Conservation (phyloP, 1,140 invertebrate species). For the Monomorium pharaonis region DNA sequence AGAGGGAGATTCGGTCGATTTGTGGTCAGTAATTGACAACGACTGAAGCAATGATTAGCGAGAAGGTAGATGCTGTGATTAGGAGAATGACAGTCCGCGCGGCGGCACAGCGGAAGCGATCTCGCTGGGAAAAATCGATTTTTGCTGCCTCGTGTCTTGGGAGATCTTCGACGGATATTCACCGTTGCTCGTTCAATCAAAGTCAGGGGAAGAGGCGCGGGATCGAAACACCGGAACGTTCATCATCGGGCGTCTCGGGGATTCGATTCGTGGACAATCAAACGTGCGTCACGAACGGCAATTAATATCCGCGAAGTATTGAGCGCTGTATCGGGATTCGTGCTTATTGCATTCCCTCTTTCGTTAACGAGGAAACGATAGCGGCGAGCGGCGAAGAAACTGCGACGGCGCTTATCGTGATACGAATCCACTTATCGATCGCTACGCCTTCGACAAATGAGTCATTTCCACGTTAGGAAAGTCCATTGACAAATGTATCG, state of each 20-base stretch:
- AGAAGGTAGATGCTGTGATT: slow-evolving; percentile 23
- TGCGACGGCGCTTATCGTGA: neutral
- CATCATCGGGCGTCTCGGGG: slow-evolving; percentile 63
- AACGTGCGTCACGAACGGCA: slow-evolving; percentile 74
- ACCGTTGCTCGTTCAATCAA: slow-evolving; percentile 67
- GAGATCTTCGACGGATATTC: neutral
- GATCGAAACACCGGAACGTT: slow-evolving; percentile 40
- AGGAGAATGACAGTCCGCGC: slow-evolving; percentile 38
- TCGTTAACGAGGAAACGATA: slow-evolving; percentile 81
- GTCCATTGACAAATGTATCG: neutral
- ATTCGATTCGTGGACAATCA: slow-evolving; percentile 71
- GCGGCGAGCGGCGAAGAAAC: slow-evolving; percentile 20
- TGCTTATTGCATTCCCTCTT: slow-evolving; percentile 69
- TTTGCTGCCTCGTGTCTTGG: slow-evolving; percentile 4
- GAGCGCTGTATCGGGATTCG: slow-evolving; percentile 48
- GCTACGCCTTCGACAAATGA: slow-evolving; percentile 19
- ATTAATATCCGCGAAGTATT: slow-evolving; percentile 76
- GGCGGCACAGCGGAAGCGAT: slow-evolving; percentile 40
- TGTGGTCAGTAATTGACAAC: neutral
- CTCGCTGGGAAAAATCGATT: slow-evolving; percentile 23
- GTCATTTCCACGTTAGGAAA: neutral
- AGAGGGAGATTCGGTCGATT: neutral
- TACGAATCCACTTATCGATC: slow-evolving; percentile 22
- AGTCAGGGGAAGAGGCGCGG: slow-evolving; percentile 58
- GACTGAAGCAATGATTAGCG: slow-evolving; percentile 17